Percentiles rank a stretch among this genome's conserved stretches.
Evolutionary conservation across 2,888 invertebrate species (phyloP).

Genomic region (Diploptera punctata): DNA sequence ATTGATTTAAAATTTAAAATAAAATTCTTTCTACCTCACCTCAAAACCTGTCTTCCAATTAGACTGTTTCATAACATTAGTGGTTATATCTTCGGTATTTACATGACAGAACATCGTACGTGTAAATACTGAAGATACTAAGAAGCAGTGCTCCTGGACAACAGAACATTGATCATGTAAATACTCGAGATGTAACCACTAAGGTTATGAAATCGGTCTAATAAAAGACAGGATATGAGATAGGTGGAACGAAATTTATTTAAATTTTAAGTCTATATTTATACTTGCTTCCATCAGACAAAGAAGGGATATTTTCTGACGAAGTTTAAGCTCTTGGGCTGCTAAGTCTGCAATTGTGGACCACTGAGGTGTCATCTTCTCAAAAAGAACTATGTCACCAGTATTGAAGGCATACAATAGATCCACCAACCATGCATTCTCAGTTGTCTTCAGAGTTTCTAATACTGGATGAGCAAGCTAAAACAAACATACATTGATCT

Average conservation of each 20-base stretch:
- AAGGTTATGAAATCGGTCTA: no score
- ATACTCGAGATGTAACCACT: no score
- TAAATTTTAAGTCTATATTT: no score
- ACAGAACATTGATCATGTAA: neutral
- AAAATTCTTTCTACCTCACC: no score
- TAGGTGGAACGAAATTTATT: no score
- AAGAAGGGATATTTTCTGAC: constrained; percentile 93
- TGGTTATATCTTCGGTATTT: no score
- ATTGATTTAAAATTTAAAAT: no score
- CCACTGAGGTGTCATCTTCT: constrained; percentile 77
- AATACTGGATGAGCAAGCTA: constrained; percentile 94
- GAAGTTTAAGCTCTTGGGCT: constrained; percentile 78
- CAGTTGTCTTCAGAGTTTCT: constrained; percentile 79
- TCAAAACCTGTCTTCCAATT: no score
- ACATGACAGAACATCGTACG: no score
- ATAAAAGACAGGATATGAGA: no score
- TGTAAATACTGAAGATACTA: neutral
- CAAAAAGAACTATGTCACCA: constrained; percentile 81
- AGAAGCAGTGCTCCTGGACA: neutral
- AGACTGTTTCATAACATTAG: no score
- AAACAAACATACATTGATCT: constrained; percentile 44
- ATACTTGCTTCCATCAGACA: constrained; percentile 89
- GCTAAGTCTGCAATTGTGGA: constrained; percentile 81
- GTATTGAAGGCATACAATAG: constrained; percentile 86
- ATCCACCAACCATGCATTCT: constrained; percentile 88